phyloP scores from a whole-genome alignment of 2,797 vertebrate species.

The Epinephelus coioides region DNA sequence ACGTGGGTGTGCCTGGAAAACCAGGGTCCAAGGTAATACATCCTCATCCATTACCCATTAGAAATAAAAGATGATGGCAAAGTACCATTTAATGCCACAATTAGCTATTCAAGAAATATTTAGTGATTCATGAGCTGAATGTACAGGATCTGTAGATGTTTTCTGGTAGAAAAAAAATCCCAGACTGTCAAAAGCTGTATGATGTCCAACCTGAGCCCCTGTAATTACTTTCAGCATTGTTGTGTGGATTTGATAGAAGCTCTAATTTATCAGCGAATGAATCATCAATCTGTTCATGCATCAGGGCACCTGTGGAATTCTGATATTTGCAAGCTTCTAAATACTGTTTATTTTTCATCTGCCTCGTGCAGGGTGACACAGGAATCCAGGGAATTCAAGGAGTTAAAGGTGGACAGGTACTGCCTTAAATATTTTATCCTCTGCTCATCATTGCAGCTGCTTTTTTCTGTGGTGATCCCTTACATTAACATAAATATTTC shows the following conservation, averaged over 20 bases:
- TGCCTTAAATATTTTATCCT: conserved; percentile 23
- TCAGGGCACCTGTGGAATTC: background rate
- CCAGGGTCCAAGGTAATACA: conserved; percentile 83
- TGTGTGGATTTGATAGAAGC: background rate
- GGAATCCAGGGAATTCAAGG: conserved; percentile 83
- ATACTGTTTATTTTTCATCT: conserved; percentile 21
- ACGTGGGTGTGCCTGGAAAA: conserved; percentile 82
- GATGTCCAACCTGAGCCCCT: background rate
- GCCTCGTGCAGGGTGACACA: conserved; percentile 78
- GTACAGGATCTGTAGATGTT: conserved; percentile 22
- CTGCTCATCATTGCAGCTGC: background rate
- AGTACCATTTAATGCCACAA: conserved; percentile 41
- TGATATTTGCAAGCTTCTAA: conserved; percentile 5
- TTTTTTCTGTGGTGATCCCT: background rate
- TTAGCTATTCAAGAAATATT: conserved; percentile 28
- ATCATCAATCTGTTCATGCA: background rate
- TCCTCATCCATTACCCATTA: conserved; percentile 41
- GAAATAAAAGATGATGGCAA: conserved; percentile 32
- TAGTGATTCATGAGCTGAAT: conserved; percentile 8
- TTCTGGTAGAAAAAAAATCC: background rate
- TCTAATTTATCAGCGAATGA: background rate
- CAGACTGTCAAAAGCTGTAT: background rate
- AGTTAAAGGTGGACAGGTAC: conserved; percentile 82
- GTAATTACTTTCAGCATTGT: background rate
- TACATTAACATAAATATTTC: conserved; percentile 9